Evolutionary conservation across 2,113 vertebrate genomes (phyloP).

Genomic region (Aptenodytes patagonicus): DNA sequence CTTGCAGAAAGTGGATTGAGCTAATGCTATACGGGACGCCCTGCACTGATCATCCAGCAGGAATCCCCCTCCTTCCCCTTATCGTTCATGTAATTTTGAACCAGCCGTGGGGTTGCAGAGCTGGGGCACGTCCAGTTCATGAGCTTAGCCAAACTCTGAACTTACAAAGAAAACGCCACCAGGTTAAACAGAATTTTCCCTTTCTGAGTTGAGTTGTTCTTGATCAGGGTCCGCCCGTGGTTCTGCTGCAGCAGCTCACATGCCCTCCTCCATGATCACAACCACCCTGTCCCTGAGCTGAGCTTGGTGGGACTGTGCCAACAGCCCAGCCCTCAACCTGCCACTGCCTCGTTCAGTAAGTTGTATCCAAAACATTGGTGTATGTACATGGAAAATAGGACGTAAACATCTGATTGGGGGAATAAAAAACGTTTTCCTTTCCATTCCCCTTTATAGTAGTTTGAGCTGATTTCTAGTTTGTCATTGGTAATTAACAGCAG

Average conservation of each 20-base stretch:
- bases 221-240: fast-evolving
- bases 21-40: fast-evolving
- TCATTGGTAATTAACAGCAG: neutral
- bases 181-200: neutral
- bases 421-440: neutral
- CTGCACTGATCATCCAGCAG: neutral
- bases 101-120: neutral
- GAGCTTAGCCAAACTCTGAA: neutral
- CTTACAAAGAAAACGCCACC: neutral
- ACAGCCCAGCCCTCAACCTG: neutral
- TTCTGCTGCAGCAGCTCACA: neutral
- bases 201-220: neutral
- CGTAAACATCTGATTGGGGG: neutral
- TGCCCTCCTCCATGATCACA: neutral
- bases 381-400: neutral
- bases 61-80: neutral
- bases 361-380: fast-evolving
- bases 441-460: neutral
- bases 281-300: neutral
- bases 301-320: neutral
- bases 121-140: neutral
- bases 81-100: neutral
- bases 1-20: neutral
- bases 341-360: neutral
- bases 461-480: neutral